Conservation (phyloP, 2,797 vertebrate species). For the Neostethus bicornis region DNA sequence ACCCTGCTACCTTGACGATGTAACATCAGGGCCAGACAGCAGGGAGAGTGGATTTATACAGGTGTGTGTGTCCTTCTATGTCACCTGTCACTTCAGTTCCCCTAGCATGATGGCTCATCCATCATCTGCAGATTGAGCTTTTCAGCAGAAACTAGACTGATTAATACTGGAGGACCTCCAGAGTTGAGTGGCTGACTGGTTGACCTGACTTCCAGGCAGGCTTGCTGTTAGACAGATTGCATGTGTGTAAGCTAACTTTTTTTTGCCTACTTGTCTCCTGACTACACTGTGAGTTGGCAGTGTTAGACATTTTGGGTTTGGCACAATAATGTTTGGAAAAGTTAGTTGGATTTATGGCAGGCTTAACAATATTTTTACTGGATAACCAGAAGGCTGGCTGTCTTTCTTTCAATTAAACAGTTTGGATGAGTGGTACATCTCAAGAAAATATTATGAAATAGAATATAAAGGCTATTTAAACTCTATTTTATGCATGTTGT, state of each 20-base stretch:
- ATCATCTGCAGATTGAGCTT: conserved; percentile 85
- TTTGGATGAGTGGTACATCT: conserved; percentile 29
- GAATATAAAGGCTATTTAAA: not conserved
- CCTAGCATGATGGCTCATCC: conserved; percentile 79
- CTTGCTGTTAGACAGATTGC: conserved; percentile 41
- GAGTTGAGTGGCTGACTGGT: conserved; percentile 64
- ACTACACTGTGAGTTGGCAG: conserved; percentile 5
- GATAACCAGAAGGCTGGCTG: conserved; percentile 7
- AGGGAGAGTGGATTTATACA: conserved; percentile 80
- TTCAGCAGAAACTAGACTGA: conserved; percentile 81
- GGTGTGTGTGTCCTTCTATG: conserved; percentile 84
- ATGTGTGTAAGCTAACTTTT: conserved; percentile 39
- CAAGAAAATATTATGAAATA: not conserved
- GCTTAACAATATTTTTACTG: conserved; percentile 10
- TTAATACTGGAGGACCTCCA: conserved; percentile 75
- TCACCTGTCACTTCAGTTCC: conserved; percentile 83
- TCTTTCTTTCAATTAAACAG: conserved; percentile 14
- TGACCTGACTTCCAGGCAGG: conserved; percentile 61
- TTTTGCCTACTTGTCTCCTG: conserved; percentile 27
- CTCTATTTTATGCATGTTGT: not conserved
- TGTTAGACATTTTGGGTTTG: not conserved
- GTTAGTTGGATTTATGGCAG: conserved; percentile 8
- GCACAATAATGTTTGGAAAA: conserved; percentile 14
- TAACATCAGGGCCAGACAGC: conserved; percentile 62
- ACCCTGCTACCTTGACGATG: conserved; percentile 69